Evolutionary conservation across 2,113 vertebrate species (phyloP).

Genomic region (Scopus umbretta): DNA sequence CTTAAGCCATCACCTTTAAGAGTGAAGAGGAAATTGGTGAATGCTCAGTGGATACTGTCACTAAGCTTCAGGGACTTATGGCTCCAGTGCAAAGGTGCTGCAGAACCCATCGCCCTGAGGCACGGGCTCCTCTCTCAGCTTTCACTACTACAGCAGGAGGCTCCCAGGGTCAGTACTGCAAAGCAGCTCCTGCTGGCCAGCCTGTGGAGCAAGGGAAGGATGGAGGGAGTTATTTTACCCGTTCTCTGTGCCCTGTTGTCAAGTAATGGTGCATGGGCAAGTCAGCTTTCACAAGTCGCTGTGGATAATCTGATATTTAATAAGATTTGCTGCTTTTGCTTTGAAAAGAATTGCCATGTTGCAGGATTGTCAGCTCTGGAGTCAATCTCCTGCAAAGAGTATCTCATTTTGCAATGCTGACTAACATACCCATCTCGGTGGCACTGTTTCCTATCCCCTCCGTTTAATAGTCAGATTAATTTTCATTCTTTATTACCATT

Average conservation of each 20-base stretch:
- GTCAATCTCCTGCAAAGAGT: background rate
- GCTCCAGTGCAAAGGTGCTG: background rate
- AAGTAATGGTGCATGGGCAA: background rate
- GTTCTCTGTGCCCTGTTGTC: background rate
- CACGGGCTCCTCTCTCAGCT: background rate
- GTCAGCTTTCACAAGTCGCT: background rate
- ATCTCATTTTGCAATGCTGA: background rate
- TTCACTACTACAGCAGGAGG: background rate
- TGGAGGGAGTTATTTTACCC: background rate
- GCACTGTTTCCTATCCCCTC: background rate
- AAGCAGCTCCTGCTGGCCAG: background rate
- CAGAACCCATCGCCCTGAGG: background rate
- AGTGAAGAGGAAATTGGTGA: background rate
- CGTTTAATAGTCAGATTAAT: background rate
- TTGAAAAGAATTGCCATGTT: background rate
- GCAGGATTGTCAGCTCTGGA: background rate
- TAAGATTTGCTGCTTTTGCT: background rate
- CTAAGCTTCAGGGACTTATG: background rate
- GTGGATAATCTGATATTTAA: background rate
- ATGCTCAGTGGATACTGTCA: background rate
- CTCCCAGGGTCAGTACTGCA: background rate
- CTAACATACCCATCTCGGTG: background rate
- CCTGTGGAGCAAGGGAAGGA: background rate
- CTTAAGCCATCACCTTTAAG: background rate
- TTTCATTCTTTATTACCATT: constrained; percentile 30